These are phyloP conservation scores for Elysia chlorotica DNA, from an alignment of 1,140 invertebrate species.

Conservation along the genomic window DNA sequence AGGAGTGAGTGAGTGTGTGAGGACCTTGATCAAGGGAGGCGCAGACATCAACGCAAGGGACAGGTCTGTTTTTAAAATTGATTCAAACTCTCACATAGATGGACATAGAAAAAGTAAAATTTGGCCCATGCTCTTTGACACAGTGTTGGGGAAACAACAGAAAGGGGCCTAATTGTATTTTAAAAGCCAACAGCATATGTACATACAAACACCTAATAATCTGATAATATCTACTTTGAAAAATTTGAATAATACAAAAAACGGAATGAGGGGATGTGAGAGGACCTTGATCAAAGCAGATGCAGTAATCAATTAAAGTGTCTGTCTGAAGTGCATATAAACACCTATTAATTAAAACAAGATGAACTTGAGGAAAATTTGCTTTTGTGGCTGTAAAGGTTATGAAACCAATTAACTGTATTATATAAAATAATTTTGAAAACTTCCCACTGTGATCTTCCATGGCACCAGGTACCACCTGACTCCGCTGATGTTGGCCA, in stretches of 20 bases:
- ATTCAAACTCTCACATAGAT: neutral
- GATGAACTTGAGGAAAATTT: neutral
- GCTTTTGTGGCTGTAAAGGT: neutral
- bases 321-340: neutral
- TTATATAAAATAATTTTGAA: neutral
- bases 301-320: neutral
- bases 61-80: constrained; percentile 42
- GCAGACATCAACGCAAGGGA: constrained; percentile 63
- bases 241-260: too few relatives aligned
- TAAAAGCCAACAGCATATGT: too few relatives aligned
- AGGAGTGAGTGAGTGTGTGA: constrained; percentile 60
- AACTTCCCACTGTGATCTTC: neutral
- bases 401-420: neutral
- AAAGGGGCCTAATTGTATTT: neutral
- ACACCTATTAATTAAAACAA: neutral
- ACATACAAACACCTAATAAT: too few relatives aligned
- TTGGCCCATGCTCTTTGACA: neutral
- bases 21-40: constrained; percentile 58
- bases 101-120: neutral
- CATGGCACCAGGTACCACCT: constrained; percentile 47
- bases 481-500: constrained; percentile 59
- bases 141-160: neutral
- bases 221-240: too few relatives aligned
- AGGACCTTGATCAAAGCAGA: too few relatives aligned
- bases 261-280: too few relatives aligned